phyloP scores from a whole-genome alignment of 2,113 vertebrate species.

The Genyomyrus donnyi region DNA sequence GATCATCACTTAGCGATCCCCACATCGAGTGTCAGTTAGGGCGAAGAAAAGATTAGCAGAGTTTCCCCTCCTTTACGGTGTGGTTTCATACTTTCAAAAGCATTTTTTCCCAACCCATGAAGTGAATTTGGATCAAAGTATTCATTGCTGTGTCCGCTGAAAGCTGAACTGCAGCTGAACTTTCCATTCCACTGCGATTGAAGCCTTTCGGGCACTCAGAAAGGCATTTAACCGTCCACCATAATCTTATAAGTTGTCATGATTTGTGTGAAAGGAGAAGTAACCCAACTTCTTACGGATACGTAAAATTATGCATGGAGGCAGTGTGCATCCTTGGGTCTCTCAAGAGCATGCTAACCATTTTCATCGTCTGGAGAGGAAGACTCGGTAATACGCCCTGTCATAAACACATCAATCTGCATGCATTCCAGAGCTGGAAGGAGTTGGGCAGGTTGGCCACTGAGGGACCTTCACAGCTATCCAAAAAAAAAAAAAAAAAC shows the following conservation, averaged over 20 bases:
- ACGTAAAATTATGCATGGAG: background rate
- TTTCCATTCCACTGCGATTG: conserved; percentile 35
- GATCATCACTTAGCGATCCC: conserved; percentile 9
- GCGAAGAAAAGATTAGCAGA: conserved; percentile 37
- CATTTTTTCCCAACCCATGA: conserved; percentile 13
- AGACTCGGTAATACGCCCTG: background rate
- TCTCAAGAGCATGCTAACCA: conserved; percentile 5
- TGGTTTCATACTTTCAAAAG: conserved; percentile 34
- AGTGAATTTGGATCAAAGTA: conserved; percentile 28
- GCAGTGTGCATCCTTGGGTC: background rate
- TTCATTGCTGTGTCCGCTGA: conserved; percentile 29
- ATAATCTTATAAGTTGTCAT: background rate
- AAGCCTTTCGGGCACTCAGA: background rate
- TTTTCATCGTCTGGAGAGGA: background rate
- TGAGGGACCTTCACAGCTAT: background rate
- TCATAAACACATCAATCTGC: conserved; percentile 8
- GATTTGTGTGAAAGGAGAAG: conserved; percentile 5
- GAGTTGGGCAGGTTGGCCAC: background rate
- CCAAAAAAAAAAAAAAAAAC: background rate
- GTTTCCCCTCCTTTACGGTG: conserved; percentile 25
- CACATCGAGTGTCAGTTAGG: conserved; percentile 40
- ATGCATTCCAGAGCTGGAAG: conserved; percentile 7
- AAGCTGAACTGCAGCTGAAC: conserved; percentile 52
- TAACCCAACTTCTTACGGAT: background rate
- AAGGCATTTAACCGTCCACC: background rate